Base-by-base conservation (phyloP, 2,888 invertebrate species). In the Drosophila flavopinicola region DNA sequence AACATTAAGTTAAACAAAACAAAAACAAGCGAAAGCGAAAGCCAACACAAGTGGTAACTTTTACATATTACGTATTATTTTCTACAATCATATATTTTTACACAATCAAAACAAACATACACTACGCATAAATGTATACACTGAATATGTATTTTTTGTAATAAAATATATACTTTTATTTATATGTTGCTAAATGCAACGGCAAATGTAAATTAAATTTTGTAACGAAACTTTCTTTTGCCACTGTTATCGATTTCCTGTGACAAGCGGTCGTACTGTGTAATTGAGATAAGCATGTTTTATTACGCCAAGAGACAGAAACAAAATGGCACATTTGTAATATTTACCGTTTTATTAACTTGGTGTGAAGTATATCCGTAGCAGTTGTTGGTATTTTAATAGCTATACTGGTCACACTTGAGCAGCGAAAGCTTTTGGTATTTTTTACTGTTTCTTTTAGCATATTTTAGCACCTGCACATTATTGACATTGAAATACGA, bases 141-240 rank as follows among this genome's bases (percentile, higher is more conserved):
- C 58, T 49, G 57, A 61, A 78, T 52, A 78, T 78, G 64, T 78
- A 85, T 85, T 85, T 79, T 80, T 85, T 79, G 59, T 78, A 80
- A 83, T 82, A 78, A 79, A 79, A 56, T 58, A 65, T 72, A 76
- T 63, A 51, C 29, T 37, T 75, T 48, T n/a, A 67, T 73, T 52
- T 66, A 58, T 42, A 44, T 23, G 57, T 65, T 66, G 67, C 49
- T 13, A 23, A 30, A 35, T 29, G 51, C 66, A 59, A 47, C 58
- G 24, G 15, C 6, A 69, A 57, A 44, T 65, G 23, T 25, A 49
- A 48, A 32, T 42, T 35, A 30, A 48, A 45, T 6, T 45, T 2
- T 15, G n/a, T n/a, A 48, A 61, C 30, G 5, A 2, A 20, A 17
- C 23, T 41, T 33, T 20, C 20, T 20, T 25, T 48, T 24, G 17